Evolutionary conservation across 2,797 vertebrate species (phyloP).

Genomic region (Ptychadena robeensis): DNA sequence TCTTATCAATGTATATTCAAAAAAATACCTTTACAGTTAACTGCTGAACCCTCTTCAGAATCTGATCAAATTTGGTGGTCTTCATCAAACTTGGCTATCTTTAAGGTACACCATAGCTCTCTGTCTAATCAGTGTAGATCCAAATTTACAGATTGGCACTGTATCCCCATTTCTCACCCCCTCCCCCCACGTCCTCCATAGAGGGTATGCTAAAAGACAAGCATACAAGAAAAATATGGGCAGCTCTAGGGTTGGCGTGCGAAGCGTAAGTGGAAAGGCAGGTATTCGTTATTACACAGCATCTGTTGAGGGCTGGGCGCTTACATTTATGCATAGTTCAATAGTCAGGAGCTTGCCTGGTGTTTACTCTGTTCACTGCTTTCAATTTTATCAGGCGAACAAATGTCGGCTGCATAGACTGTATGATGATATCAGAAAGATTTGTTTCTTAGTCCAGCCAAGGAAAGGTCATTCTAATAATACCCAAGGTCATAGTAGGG

Average conservation of each 20-base stretch:
- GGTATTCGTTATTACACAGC: slow-evolving; percentile 1
- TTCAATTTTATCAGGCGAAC: slow-evolving; percentile 52
- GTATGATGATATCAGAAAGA: slow-evolving; percentile 82
- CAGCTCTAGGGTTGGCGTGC: not conserved
- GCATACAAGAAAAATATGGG: not conserved
- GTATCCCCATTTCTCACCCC: too few species aligned
- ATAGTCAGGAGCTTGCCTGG: slow-evolving; percentile 70
- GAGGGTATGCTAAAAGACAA: too few species aligned
- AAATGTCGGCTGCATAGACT: slow-evolving; percentile 65
- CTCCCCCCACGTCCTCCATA: too few species aligned
- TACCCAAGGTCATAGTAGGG: slow-evolving; percentile 83
- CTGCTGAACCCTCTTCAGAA: too few species aligned
- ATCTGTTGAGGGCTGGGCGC: not conserved
- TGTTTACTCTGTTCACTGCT: slow-evolving; percentile 66
- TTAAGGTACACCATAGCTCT: too few species aligned
- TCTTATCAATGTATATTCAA: too few species aligned
- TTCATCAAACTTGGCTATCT: too few species aligned
- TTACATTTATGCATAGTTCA: slow-evolving; percentile 22
- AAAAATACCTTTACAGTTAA: too few species aligned
- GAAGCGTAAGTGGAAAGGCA: slow-evolving; percentile 3
- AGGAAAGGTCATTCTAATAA: slow-evolving; percentile 89
- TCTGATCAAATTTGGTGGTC: too few species aligned
- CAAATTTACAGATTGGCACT: too few species aligned
- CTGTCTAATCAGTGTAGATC: too few species aligned
- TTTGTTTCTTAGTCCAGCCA: slow-evolving; percentile 80